Conservation (phyloP, 2,113 vertebrate genomes). For the Pseudonaja textilis region DNA sequence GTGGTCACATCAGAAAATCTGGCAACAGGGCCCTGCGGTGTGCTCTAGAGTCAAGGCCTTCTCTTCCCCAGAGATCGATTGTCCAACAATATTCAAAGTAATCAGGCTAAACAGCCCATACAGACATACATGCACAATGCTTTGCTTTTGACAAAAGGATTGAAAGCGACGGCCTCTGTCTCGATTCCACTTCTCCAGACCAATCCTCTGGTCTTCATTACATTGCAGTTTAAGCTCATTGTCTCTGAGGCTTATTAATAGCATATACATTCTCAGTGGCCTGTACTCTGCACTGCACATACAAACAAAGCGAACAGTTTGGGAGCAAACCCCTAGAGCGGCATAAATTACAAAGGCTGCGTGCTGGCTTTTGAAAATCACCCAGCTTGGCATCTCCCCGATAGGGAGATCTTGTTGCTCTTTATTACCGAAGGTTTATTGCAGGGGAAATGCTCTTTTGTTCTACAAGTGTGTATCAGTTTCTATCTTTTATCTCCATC, state of each 20-base stretch:
- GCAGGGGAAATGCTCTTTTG: background rate
- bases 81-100: background rate
- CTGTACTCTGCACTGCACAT: background rate
- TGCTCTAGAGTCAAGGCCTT: background rate
- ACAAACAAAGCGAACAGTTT: constrained; percentile 2
- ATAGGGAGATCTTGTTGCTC: background rate
- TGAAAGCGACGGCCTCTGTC: background rate
- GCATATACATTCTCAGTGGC: background rate
- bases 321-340: background rate
- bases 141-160: background rate
- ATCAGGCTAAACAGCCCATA: background rate
- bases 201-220: constrained; percentile 14
- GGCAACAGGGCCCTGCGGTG: background rate
- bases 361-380: background rate
- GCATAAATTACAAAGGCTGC: background rate
- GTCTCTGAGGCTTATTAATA: constrained; percentile 20
- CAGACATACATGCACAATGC: background rate
- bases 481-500: background rate
- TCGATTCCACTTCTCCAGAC: background rate
- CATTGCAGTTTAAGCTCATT: background rate
- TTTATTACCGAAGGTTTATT: background rate
- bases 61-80: background rate
- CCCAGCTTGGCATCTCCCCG: background rate
- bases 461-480: background rate
- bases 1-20: background rate